Conservation (phyloP, 2,888 invertebrate genomes). For the Tanaodytes sp. region DNA sequence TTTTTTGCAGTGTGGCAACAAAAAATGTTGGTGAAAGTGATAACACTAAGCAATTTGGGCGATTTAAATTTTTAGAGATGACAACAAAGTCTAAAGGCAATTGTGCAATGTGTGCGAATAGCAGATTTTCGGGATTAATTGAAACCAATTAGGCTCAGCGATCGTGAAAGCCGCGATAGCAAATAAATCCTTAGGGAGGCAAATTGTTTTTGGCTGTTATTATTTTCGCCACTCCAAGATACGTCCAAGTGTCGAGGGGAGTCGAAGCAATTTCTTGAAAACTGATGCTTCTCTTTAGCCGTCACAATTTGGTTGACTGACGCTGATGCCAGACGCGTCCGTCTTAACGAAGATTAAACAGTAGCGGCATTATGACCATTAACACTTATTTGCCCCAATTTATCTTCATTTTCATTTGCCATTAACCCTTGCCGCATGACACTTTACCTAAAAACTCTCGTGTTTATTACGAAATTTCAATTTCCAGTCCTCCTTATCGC, state of each 20-base stretch:
- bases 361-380: slow-evolving; percentile 68
- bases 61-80: no score
- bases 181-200: slow-evolving; percentile 45
- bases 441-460: background rate
- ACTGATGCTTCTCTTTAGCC: slow-evolving; percentile 53
- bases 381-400: slow-evolving; percentile 69
- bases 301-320: slow-evolving; percentile 55
- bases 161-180: slow-evolving; percentile 38
- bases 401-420: slow-evolving; percentile 66
- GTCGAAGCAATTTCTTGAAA: slow-evolving; percentile 58
- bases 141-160: slow-evolving; percentile 41
- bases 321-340: slow-evolving; percentile 56
- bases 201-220: slow-evolving; percentile 55
- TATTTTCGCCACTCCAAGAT: slow-evolving; percentile 42
- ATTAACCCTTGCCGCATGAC: slow-evolving; percentile 50
- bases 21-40: no score
- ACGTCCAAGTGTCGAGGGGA: slow-evolving; percentile 43
- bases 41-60: no score
- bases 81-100: no score
- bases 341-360: slow-evolving; percentile 69
- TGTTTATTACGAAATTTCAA: background rate
- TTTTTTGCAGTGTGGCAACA: no score
- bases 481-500: no score
- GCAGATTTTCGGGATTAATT: slow-evolving; percentile 52
- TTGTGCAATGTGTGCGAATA: slow-evolving; percentile 37